These are phyloP conservation scores for Xiphydria camelus DNA, from an alignment of 2,888 invertebrate genomes.

Conservation along the genomic window DNA sequence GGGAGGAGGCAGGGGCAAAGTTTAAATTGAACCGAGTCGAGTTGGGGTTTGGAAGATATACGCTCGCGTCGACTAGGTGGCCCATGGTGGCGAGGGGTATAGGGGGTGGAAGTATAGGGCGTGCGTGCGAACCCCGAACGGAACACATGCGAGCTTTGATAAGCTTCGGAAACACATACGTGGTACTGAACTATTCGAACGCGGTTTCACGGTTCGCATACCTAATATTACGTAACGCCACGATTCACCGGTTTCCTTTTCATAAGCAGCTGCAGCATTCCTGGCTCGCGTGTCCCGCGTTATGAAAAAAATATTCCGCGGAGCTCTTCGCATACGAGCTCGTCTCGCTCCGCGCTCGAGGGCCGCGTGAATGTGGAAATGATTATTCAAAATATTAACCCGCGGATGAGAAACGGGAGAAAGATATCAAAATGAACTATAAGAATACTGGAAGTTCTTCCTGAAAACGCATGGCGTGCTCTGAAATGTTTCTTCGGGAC, in stretches of 20 bases:
- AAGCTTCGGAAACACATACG: constrained; percentile 49
- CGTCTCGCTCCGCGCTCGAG: no score
- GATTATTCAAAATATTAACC: no score
- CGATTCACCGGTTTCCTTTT: constrained; percentile 42
- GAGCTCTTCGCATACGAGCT: no score
- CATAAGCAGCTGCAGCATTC: constrained; percentile 29
- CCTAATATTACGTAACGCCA: constrained; percentile 47
- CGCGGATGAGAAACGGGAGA: no score
- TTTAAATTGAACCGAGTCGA: constrained; percentile 50
- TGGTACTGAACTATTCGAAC: constrained; percentile 43
- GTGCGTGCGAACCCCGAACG: constrained; percentile 54
- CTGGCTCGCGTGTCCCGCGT: constrained; percentile 16
- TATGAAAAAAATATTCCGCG: constrained; percentile 22
- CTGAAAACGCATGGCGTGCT: no score
- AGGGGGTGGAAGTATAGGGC: constrained; percentile 15
- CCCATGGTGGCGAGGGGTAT: background rate
- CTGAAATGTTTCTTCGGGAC: no score
- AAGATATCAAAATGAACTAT: no score
- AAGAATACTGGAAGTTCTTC: no score
- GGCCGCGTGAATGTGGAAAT: no score
- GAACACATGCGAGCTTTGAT: constrained; percentile 56
- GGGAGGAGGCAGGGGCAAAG: constrained; percentile 41
- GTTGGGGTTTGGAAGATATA: constrained; percentile 31
- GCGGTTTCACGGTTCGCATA: constrained; percentile 43
- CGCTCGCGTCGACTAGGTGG: constrained; percentile 1